Percentiles rank a stretch among this genome's conserved stretches.
phyloP scores from a whole-genome alignment of 2,113 vertebrate genomes.

The Alethe castanea region DNA sequence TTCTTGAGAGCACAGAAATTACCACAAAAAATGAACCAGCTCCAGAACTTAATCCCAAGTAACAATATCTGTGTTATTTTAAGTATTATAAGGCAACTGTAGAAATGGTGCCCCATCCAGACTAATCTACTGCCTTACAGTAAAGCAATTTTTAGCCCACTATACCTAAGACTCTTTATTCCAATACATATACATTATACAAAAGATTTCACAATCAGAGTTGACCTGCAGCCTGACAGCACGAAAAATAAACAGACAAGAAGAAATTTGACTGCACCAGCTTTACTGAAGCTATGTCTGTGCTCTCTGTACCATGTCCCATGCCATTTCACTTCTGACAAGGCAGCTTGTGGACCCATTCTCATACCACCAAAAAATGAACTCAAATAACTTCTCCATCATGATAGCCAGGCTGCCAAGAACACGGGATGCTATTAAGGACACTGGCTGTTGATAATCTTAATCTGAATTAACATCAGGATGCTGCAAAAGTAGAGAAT shows the following conservation, averaged over 20 bases:
- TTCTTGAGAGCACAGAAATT: background rate
- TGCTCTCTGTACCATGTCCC: background rate
- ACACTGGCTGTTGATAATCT: background rate
- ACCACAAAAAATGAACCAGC: background rate
- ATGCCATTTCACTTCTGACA: background rate
- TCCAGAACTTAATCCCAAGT: background rate
- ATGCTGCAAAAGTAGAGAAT: background rate
- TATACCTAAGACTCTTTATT: background rate
- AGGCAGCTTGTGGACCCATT: background rate
- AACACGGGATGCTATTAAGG: background rate
- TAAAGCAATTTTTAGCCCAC: background rate
- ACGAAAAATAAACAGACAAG: background rate
- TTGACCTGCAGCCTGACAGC: background rate
- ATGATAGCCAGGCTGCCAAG: background rate
- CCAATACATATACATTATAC: background rate
- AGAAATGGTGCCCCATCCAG: background rate
- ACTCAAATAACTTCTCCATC: background rate
- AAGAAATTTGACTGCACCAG: background rate
- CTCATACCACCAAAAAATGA: background rate
- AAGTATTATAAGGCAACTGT: background rate
- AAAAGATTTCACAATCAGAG: background rate
- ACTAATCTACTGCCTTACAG: background rate
- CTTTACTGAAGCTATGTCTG: background rate
- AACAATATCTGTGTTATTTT: background rate
- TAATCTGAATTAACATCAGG: background rate